Evolutionary conservation across 2,888 invertebrate genomes (phyloP), one percentile per base, ranked within the genome.

Genomic region (Drosophila birchii): DNA sequence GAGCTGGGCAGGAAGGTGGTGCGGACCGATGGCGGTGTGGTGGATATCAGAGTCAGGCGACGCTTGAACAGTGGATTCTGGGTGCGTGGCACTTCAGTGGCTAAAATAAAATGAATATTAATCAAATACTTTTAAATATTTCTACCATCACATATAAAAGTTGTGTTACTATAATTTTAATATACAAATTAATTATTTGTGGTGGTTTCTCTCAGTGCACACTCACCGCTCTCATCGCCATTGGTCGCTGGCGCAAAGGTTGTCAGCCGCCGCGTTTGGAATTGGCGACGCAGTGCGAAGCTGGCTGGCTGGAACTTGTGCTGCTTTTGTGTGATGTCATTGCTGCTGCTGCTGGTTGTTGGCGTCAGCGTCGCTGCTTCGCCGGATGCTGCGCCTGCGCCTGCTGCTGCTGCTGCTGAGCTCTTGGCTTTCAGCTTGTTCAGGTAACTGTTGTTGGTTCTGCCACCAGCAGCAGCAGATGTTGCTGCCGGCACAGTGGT

Each of bases 21-120:
- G 8, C 86, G 79, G 14, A 86, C 71, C 5, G 80, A 78, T 5
- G 82, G 76, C 3, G 76, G 57, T n/a, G 88, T 20, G 16, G 81
- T 91, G 63, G 78, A 91, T 83, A 74, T 87, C 26, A 89, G 81
- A 61, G 91, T 90, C 39, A 86, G 90, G 71, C 92, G 90, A 2
- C 93, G 92, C 59, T 93, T 93, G 74, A 93, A 93, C 2, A 93
- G 91, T 3, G 92, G 91, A 76, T 91, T 92, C 64, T 89, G 90
- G 16, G 91, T 91, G 62, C 84, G 93, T 82, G 72, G 93, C 86
- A 80, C 90, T 90, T 93, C 90, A 88, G 93, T 85, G 88, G 71
- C 90, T 91, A 51, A 4, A 57, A 69, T n/a, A 39, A 54, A 44
- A 45, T 11, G 26, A 23, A 18, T 23, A 18, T 2, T 26, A 16